A percentile compares a stretch with the other conserved stretches of the same genome.
phyloP scores from a whole-genome alignment of 2,888 invertebrate genomes.

The Acleris emargana region DNA sequence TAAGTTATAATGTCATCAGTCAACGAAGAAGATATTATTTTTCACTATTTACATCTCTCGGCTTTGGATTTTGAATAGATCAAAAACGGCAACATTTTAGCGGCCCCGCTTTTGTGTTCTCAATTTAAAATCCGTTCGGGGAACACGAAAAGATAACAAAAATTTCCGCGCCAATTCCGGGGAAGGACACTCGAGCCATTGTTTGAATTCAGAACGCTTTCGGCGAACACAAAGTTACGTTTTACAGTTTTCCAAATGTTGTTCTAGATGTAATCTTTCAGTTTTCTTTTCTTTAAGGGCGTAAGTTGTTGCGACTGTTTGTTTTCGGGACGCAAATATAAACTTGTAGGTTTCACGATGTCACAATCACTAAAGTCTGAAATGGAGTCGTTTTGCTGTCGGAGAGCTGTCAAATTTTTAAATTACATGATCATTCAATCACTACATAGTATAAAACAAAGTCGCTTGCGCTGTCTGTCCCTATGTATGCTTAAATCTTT shows the following conservation, averaged over 20 bases:
- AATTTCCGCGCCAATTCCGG: conserved; percentile 81
- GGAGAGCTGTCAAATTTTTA: too few relatives aligned
- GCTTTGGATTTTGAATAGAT: background rate
- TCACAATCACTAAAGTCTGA: conserved; percentile 10
- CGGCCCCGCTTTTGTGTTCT: conserved; percentile 71
- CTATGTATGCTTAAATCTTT: too few relatives aligned
- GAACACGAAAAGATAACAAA: conserved; percentile 83
- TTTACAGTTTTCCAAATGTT: conserved; percentile 29
- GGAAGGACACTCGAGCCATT: conserved; percentile 79
- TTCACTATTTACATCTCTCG: background rate
- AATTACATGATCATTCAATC: too few relatives aligned
- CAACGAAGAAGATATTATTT: too few relatives aligned
- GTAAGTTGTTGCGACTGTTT: background rate
- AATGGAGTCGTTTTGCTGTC: too few relatives aligned
- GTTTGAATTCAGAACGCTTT: conserved; percentile 80
- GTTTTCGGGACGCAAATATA: conserved; percentile 16
- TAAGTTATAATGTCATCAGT: too few relatives aligned
- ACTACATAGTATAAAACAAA: too few relatives aligned
- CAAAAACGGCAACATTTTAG: conserved; percentile 59
- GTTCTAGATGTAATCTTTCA: conserved; percentile 10
- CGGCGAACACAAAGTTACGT: conserved; percentile 58
- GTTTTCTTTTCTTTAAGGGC: conserved; percentile 6
- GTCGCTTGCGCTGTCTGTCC: too few relatives aligned
- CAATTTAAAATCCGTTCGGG: conserved; percentile 82
- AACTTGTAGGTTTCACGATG: conserved; percentile 20